A percentile compares a stretch with the other conserved stretches of the same genome.
phyloP scores from a whole-genome alignment of 2,113 vertebrate genomes.

The Thalassarche chlororhynchos region DNA sequence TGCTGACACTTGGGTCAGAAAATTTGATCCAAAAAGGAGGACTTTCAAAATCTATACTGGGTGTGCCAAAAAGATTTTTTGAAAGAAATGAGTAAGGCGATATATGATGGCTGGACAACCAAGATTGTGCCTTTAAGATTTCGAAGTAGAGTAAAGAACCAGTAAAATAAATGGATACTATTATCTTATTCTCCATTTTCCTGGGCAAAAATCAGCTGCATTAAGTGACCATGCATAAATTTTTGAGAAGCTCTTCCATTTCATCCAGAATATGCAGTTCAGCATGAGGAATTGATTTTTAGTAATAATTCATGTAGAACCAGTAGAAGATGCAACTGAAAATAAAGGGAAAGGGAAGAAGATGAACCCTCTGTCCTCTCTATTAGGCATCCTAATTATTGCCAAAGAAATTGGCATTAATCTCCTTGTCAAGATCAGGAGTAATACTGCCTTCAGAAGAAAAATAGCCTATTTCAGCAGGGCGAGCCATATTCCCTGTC shows the following conservation, averaged over 20 bases:
- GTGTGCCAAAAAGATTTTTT: not conserved
- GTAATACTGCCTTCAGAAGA: not conserved
- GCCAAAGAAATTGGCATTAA: not conserved
- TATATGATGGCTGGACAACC: not conserved
- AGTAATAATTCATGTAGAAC: not conserved
- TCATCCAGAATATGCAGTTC: not conserved
- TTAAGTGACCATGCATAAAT: not conserved
- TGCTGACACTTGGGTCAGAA: not conserved
- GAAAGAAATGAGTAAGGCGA: not conserved
- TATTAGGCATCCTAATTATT: not conserved
- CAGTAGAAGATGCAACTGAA: not conserved
- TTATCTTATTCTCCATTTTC: not conserved
- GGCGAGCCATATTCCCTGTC: not conserved
- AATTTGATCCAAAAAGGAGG: not conserved
- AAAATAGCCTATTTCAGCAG: not conserved
- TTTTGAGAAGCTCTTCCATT: not conserved
- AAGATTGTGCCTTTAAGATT: not conserved
- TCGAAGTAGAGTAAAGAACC: not conserved
- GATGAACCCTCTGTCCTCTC: not conserved
- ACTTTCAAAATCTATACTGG: not conserved
- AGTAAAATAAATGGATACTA: not conserved
- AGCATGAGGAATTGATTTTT: not conserved
- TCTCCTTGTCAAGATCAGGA: not conserved
- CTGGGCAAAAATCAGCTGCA: not conserved
- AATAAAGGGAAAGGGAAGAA: not conserved